Base-by-base conservation (phyloP, 2,113 vertebrate species). In the Struthidea cinerea region DNA sequence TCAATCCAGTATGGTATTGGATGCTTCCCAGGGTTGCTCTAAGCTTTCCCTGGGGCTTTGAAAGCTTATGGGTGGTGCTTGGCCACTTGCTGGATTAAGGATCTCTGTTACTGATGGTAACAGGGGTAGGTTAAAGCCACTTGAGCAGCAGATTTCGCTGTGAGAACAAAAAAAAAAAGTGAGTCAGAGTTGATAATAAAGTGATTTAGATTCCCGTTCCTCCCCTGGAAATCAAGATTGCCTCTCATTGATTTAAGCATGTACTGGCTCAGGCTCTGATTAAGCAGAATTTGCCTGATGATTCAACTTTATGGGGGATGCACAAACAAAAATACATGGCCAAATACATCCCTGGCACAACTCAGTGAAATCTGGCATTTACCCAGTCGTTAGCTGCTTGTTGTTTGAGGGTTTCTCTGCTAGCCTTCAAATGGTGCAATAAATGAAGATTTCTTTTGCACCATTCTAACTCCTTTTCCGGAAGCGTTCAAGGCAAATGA, bases 271-370 rank as follows among this genome's bases (percentile, higher is more conserved):
- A 46, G 65, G 16, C 60, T 88, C 71, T 86, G 79, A 90, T 81
- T 71, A 91, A 75, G 79, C 37, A 78, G 50, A 95, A 86, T 95
- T 85, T 93, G 32, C 64, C 46, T 3, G 39, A 56, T 95, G 93
- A 96, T 88, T 96, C 93, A 96, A 46, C 41, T 70, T 78, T 53
- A 92, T 93, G 90, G 76, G 83, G 86, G 88, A 86, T 60, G 93
- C 50, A 84, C 56, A 63, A 80, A 64, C 33, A 59, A 76, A 90
- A 77, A 88, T 56, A n/a, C 46, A 37, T 7, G 60, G 77, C 74
- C 85, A 91, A 94, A 92, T 76, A 71, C 12, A 0, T 71, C 70
- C 59, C 61, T 93, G 90, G 89, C 81, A 91, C 32, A 85, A 85
- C 13, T 56, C 63, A 60, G 46, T 56, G 67, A 91, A 85, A 63